These are phyloP conservation scores for Patella ulyssiponensis DNA, from an alignment of 2,888 invertebrate species.

Conservation along the genomic window DNA sequence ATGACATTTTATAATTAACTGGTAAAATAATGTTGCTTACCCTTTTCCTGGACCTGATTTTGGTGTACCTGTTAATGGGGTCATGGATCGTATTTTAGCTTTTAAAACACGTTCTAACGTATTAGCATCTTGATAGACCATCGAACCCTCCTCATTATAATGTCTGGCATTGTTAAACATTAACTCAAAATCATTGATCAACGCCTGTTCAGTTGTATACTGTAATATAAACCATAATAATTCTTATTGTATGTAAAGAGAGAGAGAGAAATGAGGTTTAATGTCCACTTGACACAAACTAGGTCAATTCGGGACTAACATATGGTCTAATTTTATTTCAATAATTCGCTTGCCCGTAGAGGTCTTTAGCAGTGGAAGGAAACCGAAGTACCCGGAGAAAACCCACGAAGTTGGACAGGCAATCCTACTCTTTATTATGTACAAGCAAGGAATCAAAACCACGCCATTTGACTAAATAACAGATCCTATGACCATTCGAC, in stretches of 20 bases:
- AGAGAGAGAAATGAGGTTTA: too few relatives aligned
- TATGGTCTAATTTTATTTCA: too few relatives aligned
- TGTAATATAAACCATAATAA: constrained; percentile 49
- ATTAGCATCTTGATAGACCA: constrained; percentile 95
- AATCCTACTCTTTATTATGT: too few relatives aligned
- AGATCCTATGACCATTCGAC: neutral
- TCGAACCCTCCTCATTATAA: constrained; percentile 96
- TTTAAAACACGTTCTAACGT: constrained; percentile 87
- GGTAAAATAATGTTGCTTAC: neutral
- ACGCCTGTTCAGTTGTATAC: constrained; percentile 77
- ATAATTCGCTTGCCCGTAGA: too few relatives aligned
- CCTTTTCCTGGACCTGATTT: neutral
- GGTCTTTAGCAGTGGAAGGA: too few relatives aligned
- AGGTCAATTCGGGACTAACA: too few relatives aligned
- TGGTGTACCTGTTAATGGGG: constrained; percentile 41
- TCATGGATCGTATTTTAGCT: constrained; percentile 78
- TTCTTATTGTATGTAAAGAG: neutral
- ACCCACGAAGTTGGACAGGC: too few relatives aligned
- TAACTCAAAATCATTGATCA: constrained; percentile 80
- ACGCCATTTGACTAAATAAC: too few relatives aligned
- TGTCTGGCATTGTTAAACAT: constrained; percentile 98
- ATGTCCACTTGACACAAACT: too few relatives aligned
- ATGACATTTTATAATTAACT: neutral
- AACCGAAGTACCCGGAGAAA: too few relatives aligned
- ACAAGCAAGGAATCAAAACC: too few relatives aligned